Conservation (phyloP, 2,888 invertebrate species). For the Yponomeuta malinellus region DNA sequence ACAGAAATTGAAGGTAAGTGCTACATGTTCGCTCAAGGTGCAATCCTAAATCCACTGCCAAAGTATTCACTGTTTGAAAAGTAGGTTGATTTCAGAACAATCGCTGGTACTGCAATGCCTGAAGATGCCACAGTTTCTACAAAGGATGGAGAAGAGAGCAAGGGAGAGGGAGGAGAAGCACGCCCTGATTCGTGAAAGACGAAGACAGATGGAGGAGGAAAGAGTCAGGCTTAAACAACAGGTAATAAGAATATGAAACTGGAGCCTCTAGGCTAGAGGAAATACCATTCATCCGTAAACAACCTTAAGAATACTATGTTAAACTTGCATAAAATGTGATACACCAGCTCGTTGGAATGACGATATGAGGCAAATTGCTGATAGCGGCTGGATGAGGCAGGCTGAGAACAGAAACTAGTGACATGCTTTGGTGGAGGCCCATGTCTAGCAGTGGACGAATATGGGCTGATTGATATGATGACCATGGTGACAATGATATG, state of each 20-base stretch:
- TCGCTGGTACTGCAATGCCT: slow-evolving; percentile 61
- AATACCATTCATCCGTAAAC: not conserved
- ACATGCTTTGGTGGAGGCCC: no score
- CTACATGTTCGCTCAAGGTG: slow-evolving; percentile 22
- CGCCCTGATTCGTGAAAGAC: slow-evolving; percentile 63
- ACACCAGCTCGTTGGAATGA: no score
- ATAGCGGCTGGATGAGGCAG: no score
- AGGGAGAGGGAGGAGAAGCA: slow-evolving; percentile 77
- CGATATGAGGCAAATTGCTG: no score
- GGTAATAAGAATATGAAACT: slow-evolving; percentile 30
- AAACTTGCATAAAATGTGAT: no score
- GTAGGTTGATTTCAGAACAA: slow-evolving; percentile 39
- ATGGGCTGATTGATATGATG: no score
- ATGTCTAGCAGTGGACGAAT: no score
- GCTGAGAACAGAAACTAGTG: no score
- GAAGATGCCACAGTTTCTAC: slow-evolving; percentile 80
- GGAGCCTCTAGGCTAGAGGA: no score
- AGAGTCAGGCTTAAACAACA: slow-evolving; percentile 62
- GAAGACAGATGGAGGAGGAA: slow-evolving; percentile 68
- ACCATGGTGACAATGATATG: not conserved
- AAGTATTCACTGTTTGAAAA: not conserved
- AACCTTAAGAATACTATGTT: not conserved
- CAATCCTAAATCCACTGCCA: no score
- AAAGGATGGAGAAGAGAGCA: slow-evolving; percentile 84
- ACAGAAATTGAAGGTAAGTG: slow-evolving; percentile 59